These are phyloP conservation scores for Hiodon tergisus DNA, from an alignment of 2,113 vertebrate species.

Conservation along the genomic window DNA sequence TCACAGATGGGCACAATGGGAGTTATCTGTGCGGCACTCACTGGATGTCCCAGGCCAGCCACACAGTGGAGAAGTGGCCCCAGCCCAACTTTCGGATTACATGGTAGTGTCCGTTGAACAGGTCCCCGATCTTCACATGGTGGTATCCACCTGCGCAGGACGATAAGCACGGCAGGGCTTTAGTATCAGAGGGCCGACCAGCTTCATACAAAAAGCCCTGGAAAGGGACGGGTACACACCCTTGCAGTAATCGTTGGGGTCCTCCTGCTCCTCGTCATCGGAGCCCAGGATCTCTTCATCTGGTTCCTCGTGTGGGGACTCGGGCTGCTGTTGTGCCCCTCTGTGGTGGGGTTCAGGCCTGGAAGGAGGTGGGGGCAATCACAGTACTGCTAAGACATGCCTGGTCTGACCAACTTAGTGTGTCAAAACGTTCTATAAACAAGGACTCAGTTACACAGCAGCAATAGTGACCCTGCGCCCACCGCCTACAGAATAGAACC, in stretches of 20 bases:
- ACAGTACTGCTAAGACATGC: background rate
- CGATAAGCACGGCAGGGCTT: too few relatives aligned
- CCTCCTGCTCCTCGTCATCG: conserved; percentile 53
- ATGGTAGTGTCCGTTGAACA: conserved; percentile 91
- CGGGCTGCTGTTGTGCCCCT: conserved; percentile 62
- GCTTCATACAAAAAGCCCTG: background rate
- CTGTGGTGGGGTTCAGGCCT: conserved; percentile 78
- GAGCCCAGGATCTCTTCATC: conserved; percentile 96
- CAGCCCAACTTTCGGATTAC: conserved; percentile 96
- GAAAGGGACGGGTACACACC: conserved; percentile 51
- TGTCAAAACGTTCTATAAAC: too few relatives aligned
- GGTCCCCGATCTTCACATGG: conserved; percentile 94
- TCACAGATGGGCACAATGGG: too few relatives aligned
- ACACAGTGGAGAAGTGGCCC: conserved; percentile 98
- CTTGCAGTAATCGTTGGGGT: conserved; percentile 97
- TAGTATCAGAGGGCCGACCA: too few relatives aligned
- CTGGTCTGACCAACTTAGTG: too few relatives aligned
- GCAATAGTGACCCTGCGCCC: too few relatives aligned
- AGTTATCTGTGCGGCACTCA: conserved; percentile 54
- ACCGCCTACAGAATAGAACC: too few relatives aligned
- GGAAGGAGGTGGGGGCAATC: conserved; percentile 12
- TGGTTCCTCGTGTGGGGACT: conserved; percentile 79
- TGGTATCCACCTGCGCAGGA: conserved; percentile 81
- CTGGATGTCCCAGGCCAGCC: conserved; percentile 97
- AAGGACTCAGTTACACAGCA: too few relatives aligned